Base-by-base conservation (phyloP, 2,797 vertebrate genomes). In the Phoeniculus purpureus region DNA sequence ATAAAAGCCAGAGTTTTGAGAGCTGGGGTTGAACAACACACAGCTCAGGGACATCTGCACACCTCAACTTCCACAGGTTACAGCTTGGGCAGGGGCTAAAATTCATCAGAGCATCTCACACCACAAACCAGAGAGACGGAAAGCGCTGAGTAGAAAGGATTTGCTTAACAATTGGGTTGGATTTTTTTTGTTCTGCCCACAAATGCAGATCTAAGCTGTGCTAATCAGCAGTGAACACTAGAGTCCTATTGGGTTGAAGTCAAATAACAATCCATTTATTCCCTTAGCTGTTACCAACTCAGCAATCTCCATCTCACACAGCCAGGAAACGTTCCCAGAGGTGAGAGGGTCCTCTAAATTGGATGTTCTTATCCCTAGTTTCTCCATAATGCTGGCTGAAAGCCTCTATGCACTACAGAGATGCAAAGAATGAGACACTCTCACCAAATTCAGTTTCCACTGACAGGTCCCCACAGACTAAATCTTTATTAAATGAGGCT, bases 401-500 rank as follows among this genome's bases (percentile, higher is more conserved):
- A 87, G 45, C 85, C 91, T 91, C 91, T 80, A 5, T 51, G 59
- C 86, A 62, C 88, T 91, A 89, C 84, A 82, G 85, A 0, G 7
- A 95, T 86, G 80, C 94, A 95, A 95, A 96, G 94, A 95, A 92
- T 76, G 90, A 95, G 93, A 90, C 90, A 62, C 90, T 73, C 94
- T 95, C 88, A 94, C 87, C 90, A 92, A 96, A 95, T 90, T 93
- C 90, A 80, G 95, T 92, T 96, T 92, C 89, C 88, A 94, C 81
- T 94, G 94, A 95, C 93, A 93, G 87, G 87, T 95, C 95, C 88
- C 95, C 74, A 94, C 79, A 94, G 95, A 97, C 90, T 93, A 95
- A 96, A 94, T 95, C 93, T 94, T 96, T 95, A 96, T 96, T 97
- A 97, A 96, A 97, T 91, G 95, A 95, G 92, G 95, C 95, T 96